phyloP scores from a whole-genome alignment of 2,797 vertebrate genomes.

The Anguilla megastoma region DNA sequence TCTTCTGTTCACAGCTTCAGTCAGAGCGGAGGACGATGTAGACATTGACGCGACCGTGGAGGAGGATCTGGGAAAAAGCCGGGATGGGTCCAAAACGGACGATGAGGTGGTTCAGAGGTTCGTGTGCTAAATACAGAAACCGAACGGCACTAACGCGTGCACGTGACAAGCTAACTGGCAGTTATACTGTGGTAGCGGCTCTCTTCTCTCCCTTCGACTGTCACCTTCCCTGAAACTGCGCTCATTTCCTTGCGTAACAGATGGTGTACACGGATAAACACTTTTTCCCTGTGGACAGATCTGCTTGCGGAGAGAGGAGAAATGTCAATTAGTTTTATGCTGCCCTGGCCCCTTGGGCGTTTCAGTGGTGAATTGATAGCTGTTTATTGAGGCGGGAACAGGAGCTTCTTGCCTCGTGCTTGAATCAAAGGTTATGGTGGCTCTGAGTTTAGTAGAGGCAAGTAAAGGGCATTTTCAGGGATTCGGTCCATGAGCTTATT shows the following conservation, averaged over 20 bases:
- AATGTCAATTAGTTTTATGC: background rate
- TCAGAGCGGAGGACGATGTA: constrained; percentile 82
- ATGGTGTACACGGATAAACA: background rate
- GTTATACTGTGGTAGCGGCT: background rate
- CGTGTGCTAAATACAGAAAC: constrained; percentile 41
- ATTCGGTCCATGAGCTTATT: background rate
- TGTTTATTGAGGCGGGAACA: background rate
- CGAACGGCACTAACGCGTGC: background rate
- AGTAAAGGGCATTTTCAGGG: background rate
- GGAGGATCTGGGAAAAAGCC: constrained; percentile 93
- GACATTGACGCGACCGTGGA: constrained; percentile 88
- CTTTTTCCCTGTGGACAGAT: background rate
- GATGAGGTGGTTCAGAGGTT: constrained; percentile 96
- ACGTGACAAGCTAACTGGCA: background rate
- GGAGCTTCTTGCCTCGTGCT: background rate
- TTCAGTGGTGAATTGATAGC: background rate
- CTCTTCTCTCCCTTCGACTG: background rate
- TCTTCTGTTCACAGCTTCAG: constrained; percentile 71
- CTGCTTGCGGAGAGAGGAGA: background rate
- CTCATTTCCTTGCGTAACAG: background rate
- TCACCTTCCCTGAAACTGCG: background rate
- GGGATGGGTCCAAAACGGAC: constrained; percentile 93
- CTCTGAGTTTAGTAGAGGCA: background rate
- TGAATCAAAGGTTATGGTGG: background rate
- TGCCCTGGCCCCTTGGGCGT: background rate